These are phyloP conservation scores for Callosobruchus maculatus DNA, from an alignment of 2,888 invertebrate genomes.

Conservation along the genomic window DNA sequence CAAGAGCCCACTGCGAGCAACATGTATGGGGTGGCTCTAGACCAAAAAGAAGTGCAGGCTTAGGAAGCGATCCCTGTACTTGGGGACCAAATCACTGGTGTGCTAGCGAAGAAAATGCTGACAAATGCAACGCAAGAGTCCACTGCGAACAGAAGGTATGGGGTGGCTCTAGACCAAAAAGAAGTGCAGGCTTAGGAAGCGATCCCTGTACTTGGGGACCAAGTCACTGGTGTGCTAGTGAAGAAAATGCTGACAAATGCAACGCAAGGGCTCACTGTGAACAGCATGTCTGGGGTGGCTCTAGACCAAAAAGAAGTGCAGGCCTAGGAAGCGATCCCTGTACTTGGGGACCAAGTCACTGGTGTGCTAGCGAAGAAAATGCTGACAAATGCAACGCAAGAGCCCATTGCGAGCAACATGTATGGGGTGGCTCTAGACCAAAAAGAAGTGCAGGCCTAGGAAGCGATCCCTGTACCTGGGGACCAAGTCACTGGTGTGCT, in stretches of 20 bases:
- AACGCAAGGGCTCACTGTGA: slow-evolving; percentile 15
- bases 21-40: not conserved
- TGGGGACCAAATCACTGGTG: not conserved
- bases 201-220: slow-evolving; percentile 42
- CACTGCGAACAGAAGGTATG: too few relatives aligned
- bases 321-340: not conserved
- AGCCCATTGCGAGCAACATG: not conserved
- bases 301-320: not conserved
- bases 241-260: slow-evolving; percentile 49
- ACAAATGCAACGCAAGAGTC: too few relatives aligned
- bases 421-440: not conserved
- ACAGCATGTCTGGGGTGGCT: not conserved
- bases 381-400: not conserved
- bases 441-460: not conserved
- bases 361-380: not conserved
- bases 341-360: not conserved
- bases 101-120: not conserved
- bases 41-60: not conserved
- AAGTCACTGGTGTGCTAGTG: slow-evolving; percentile 67
- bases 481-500: slow-evolving; percentile 70
- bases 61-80: not conserved
- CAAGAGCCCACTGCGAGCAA: slow-evolving; percentile 29
- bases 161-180: too few relatives aligned
- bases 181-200: not conserved
- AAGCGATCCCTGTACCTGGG: not conserved